Percentiles rank a stretch among this genome's conserved stretches.
Conservation (phyloP, 2,888 invertebrate genomes). For the Didymodactylos carnosus region DNA sequence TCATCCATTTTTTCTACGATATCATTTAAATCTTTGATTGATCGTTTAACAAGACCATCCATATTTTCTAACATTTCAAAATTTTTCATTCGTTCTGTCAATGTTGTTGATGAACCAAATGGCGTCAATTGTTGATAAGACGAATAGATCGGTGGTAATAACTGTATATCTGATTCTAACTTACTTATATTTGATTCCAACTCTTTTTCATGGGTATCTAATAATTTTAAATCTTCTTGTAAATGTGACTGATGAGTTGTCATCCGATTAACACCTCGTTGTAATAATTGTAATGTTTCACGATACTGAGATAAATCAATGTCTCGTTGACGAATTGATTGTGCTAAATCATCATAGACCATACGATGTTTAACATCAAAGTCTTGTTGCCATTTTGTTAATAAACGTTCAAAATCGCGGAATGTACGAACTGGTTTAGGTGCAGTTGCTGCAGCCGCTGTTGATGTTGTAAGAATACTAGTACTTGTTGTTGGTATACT, state of each 20-base stretch:
- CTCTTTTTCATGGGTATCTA: background rate
- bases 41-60: background rate
- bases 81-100: background rate
- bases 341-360: background rate
- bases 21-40: background rate
- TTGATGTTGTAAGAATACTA: background rate
- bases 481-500: background rate
- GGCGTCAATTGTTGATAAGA: background rate
- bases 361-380: background rate
- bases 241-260: background rate
- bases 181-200: background rate
- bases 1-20: background rate
- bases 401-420: background rate
- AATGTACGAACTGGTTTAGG: background rate
- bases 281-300: background rate
- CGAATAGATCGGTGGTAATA: background rate
- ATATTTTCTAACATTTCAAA: background rate
- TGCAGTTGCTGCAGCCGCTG: background rate
- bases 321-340: background rate
- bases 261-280: background rate
- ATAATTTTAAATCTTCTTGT: background rate
- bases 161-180: background rate
- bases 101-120: background rate
- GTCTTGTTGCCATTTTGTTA: background rate
- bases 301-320: background rate